phyloP scores from a whole-genome alignment of 2,797 vertebrate species.

The Limnodromus scolopaceus region DNA sequence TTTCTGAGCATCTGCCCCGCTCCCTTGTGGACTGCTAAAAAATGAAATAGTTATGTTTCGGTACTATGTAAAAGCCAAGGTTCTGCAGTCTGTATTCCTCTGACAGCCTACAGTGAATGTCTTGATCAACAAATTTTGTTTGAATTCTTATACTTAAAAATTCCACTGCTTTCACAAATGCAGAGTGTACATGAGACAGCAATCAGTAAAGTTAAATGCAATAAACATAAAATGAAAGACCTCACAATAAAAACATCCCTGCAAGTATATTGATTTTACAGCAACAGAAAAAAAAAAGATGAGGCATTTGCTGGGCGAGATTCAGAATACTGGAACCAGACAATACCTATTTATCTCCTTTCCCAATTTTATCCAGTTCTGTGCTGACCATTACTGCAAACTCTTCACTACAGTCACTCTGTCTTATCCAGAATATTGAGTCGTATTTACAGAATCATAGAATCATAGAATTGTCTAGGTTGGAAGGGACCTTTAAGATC shows the following conservation, averaged over 20 bases:
- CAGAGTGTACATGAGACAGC: neutral
- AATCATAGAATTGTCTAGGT: too few relatives aligned
- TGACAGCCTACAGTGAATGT: conserved; percentile 17
- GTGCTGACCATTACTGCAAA: neutral
- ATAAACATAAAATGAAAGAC: neutral
- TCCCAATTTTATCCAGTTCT: neutral
- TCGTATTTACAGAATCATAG: neutral
- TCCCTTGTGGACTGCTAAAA: conserved; percentile 15
- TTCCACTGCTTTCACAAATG: conserved; percentile 53
- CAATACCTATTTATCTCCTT: accelerated
- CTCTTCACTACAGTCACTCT: neutral
- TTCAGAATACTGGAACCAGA: neutral
- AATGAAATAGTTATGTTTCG: conserved; percentile 12
- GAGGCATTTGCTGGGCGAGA: neutral
- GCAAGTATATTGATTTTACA: neutral
- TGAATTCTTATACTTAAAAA: conserved; percentile 31
- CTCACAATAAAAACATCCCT: neutral
- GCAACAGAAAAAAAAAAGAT: neutral
- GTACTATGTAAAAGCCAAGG: conserved; percentile 15
- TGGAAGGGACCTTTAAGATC: too few relatives aligned
- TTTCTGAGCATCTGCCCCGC: neutral
- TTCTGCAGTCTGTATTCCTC: conserved; percentile 19
- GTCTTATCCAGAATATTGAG: neutral
- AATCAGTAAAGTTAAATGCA: conserved; percentile 38
- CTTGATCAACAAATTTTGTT: conserved; percentile 63